Base-by-base conservation (phyloP, 2,797 vertebrate species). In the Enteromius treurensis region DNA sequence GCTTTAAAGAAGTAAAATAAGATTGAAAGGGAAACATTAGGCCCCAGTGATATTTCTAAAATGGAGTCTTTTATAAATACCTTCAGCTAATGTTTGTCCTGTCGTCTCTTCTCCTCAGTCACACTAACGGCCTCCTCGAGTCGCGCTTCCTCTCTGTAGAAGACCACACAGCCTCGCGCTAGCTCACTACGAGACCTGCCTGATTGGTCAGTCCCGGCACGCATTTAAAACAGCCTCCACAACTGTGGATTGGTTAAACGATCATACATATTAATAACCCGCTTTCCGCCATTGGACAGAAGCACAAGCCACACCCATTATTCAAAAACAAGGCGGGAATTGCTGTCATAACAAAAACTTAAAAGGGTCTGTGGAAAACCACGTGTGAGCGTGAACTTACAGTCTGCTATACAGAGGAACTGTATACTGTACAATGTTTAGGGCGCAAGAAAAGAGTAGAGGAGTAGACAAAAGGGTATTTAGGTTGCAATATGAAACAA, bases 101-200 rank as follows among this genome's bases (percentile, higher is more conserved):
- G 42, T 60, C 53, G 37, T 42, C 37, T 6, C 21, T 29, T 78
- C 85, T 83, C 68, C 34, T 34, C 69, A 79, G n/a, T 49, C 74
- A 45, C 85, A 77, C 85, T 88, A 68, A 83, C 79, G 83, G 83
- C 85, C 82, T 70, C 55, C n/a, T 58, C 55, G 55, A 58, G n/a
- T 13, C 84, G 62, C 87, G 83, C 85, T 86, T 88, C 83, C 79
- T 88, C 82, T 32, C 80, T 37, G 42, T 77, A 62, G 40, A 70
- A 60, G 29, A 79, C 53, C 62, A 79, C 85, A 79, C 94, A 95
- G 92, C 96, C 95, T 96, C 95, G 95, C 95, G 95, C 95, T 96
- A 96, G 94, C 95, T 96, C 94, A 94, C 92, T 94, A 93, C 95
- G 96, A 96, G 96, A 96, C 91, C 93, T 91, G 91, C 89, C 95